Evolutionary conservation across 2,113 vertebrate species (phyloP), one percentile per base, ranked within the genome.

Genomic region (Hydrochoerus hydrochaeris): DNA sequence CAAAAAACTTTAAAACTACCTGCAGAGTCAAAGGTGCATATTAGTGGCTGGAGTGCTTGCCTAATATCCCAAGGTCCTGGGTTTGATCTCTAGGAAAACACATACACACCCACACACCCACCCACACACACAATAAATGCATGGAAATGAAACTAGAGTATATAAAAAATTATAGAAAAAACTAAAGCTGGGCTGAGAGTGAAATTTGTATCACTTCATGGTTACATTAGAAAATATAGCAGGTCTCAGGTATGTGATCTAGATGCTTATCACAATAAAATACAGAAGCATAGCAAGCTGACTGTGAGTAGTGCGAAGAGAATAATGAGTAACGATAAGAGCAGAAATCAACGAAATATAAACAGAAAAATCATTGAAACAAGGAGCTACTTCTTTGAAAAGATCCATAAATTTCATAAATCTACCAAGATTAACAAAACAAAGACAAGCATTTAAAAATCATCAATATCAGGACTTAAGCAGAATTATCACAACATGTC

Each of bases 311-410:
- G 52, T 71, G n/a, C 17, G 7, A 81, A 62, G 9, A 49, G 71
- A 65, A 95, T n/a, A 93, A 85, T 54, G 62, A 87, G 77, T 49
- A 80, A 52, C 49, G 41, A 77, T 77, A 46, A 78, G 24, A 78
- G n/a, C 10, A 84, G 44, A 52, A 60, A 63, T 82, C 35, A 88
- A 69, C 35, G 32, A 92, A 88, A 95, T 2, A 30, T 5, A 89
- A 86, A 44, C 32, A 11, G n/a, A 46, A 93, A 85, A 81, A 60
- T 81, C 35, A 58, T 22, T 54, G 41, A 86, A 85, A 86, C 2
- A 28, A 49, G 71, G 54, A 78, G 28, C n/a, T 46, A 32, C 17
- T 77, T 95, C 65, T 93, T 94, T 35, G 94, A 62, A 80, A 87
- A 90, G 9, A 49, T 75, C 46, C 78, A 69, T 35, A 28, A 78